Evolutionary conservation across 2,797 vertebrate species (phyloP).

Genomic region (Peromyscus melanophrys): DNA sequence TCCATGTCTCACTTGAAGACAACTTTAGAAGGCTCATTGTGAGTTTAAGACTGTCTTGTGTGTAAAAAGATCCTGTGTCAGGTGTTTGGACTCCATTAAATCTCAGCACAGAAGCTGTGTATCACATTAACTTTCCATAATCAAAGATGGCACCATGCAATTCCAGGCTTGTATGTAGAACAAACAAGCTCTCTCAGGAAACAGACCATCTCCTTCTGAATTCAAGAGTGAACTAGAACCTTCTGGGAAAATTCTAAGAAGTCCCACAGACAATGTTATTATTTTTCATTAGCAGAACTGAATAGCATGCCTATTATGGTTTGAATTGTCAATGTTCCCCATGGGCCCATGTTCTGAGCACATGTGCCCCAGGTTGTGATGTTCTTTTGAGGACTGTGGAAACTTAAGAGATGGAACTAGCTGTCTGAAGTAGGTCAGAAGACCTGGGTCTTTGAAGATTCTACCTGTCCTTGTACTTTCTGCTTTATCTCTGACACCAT

Average conservation of each 20-base stretch:
- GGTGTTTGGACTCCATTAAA: background rate
- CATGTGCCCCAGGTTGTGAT: background rate
- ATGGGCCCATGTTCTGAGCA: background rate
- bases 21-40: constrained; percentile 38
- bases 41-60: background rate
- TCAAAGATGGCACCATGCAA: background rate
- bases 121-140: background rate
- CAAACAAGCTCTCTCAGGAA: background rate
- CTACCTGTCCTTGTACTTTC: background rate
- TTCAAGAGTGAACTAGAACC: background rate
- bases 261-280: background rate
- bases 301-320: background rate
- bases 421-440: background rate
- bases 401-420: background rate
- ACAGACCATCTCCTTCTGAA: background rate
- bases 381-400: background rate
- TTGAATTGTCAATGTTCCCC: background rate
- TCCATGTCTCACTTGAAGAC: background rate
- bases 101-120: background rate
- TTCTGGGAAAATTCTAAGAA: constrained; percentile 27
- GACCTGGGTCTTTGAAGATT: background rate
- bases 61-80: background rate
- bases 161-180: background rate
- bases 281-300: background rate
- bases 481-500: background rate